Conservation (phyloP, 2,888 invertebrate genomes). For the Heterodera filipjevi region DNA sequence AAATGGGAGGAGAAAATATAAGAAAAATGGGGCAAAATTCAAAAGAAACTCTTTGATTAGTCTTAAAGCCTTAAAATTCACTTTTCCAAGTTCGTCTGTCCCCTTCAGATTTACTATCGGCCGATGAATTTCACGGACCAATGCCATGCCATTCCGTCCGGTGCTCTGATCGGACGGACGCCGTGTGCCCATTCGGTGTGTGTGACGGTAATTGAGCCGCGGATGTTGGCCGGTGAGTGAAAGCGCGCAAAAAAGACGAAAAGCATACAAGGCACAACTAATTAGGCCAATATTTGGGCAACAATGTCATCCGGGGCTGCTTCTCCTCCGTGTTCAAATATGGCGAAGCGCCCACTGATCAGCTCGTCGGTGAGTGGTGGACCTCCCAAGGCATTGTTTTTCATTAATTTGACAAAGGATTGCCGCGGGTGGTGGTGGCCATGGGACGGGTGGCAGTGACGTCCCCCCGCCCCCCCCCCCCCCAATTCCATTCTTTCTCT, state of each 20-base stretch:
- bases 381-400: background rate
- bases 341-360: slow-evolving; percentile 45
- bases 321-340: slow-evolving; percentile 62
- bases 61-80: background rate
- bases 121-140: slow-evolving; percentile 63
- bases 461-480: background rate
- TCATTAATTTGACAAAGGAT: too few relatives aligned
- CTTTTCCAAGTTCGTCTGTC: background rate
- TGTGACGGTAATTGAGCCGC: slow-evolving; percentile 62
- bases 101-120: slow-evolving; percentile 58
- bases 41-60: too few relatives aligned
- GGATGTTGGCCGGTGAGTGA: slow-evolving; percentile 40
- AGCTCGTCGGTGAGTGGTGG: slow-evolving; percentile 38
- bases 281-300: slow-evolving; percentile 63
- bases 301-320: slow-evolving; percentile 64
- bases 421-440: too few relatives aligned
- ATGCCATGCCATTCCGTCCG: slow-evolving; percentile 57
- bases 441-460: background rate
- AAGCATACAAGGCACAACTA: background rate
- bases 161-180: slow-evolving; percentile 52
- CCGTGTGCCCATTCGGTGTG: slow-evolving; percentile 61
- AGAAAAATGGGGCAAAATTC: background rate
- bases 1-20: background rate
- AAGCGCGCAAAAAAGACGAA: background rate
- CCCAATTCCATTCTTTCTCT: background rate